Conservation (phyloP, 2,797 vertebrate genomes). For the Kryptopterus vitreolus region DNA sequence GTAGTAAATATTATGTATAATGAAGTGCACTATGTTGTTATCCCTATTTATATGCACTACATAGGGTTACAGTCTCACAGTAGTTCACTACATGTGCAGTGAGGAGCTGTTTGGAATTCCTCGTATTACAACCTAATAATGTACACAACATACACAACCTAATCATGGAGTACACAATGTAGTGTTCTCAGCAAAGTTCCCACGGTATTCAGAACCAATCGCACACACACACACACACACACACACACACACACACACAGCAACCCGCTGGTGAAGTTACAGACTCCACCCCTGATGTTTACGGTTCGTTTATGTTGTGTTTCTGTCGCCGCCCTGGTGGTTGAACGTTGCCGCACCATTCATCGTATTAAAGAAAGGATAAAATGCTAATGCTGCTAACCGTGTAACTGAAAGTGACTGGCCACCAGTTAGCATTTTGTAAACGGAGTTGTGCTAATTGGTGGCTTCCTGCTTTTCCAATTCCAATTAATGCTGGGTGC, state of each 20-base stretch:
- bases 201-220: background rate
- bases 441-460: background rate
- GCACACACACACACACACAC: background rate
- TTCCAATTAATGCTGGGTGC: background rate
- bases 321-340: background rate
- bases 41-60: background rate
- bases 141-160: background rate
- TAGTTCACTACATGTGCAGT: background rate
- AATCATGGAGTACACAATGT: background rate
- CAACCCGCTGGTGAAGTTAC: background rate
- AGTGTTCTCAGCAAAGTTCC: background rate
- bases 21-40: background rate
- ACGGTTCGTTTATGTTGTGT: background rate
- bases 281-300: background rate
- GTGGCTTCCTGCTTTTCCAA: background rate
- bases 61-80: background rate
- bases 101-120: background rate
- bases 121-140: background rate
- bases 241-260: background rate
- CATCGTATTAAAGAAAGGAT: background rate
- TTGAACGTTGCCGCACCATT: background rate
- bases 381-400: conserved; percentile 8
- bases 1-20: background rate
- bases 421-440: conserved; percentile 5
- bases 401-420: background rate